These are phyloP conservation scores for Drosophila formosana DNA, from an alignment of 2,888 invertebrate species.

Conservation along the genomic window DNA sequence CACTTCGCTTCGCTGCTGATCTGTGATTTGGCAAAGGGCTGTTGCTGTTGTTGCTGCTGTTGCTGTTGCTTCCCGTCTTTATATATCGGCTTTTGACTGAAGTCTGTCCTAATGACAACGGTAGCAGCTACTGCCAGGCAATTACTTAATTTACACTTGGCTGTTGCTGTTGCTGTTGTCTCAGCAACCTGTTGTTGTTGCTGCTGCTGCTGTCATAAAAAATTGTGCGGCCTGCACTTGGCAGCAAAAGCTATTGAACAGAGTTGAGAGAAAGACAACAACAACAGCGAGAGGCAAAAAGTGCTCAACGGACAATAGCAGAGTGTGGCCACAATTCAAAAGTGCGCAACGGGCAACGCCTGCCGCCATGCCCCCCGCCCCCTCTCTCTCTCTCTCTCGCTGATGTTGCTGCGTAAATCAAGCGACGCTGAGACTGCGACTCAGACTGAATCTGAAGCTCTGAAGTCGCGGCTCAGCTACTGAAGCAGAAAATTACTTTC, in stretches of 20 bases:
- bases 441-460: background rate
- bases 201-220: constrained; percentile 41
- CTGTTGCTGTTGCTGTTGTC: constrained; percentile 36
- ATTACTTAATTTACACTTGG: constrained; percentile 76
- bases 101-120: constrained; percentile 75
- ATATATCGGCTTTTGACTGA: constrained; percentile 59
- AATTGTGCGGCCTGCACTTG: constrained; percentile 40
- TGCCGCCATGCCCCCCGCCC: background rate
- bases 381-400: background rate
- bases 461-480: constrained; percentile 70
- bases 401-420: constrained; percentile 60
- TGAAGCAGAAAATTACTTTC: constrained; percentile 84
- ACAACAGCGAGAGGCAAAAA: constrained; percentile 12
- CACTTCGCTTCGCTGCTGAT: background rate
- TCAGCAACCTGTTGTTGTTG: constrained; percentile 30
- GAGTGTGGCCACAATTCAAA: constrained; percentile 62
- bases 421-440: constrained; percentile 40
- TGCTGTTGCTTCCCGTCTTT: constrained; percentile 36
- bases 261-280: constrained; percentile 15
- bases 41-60: constrained; percentile 3
- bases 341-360: constrained; percentile 55
- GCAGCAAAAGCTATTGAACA: constrained; percentile 54
- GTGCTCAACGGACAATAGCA: constrained; percentile 52
- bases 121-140: constrained; percentile 72
- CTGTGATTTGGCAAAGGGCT: constrained; percentile 3